phyloP scores from a whole-genome alignment of 37 sponge, comb jelly and placozoan genomes.

The Aplysina aerophoba region DNA sequence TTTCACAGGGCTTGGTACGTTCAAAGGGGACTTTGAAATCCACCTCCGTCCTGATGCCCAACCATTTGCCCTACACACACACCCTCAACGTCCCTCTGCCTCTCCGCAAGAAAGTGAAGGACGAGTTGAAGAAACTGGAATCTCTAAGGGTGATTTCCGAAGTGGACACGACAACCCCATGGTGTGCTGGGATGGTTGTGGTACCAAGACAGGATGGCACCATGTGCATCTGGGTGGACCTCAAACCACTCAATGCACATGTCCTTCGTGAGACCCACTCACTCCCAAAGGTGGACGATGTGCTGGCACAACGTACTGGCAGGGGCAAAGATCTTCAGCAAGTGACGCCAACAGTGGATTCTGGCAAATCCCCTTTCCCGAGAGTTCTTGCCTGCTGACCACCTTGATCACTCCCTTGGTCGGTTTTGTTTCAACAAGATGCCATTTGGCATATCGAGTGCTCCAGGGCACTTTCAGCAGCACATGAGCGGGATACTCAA shows the following conservation, averaged over 20 bases:
- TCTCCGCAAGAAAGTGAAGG: constrained; percentile 5
- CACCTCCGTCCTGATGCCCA: background rate
- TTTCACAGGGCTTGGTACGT: constrained; percentile 20
- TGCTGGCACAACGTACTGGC: background rate
- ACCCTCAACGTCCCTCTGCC: constrained; percentile 5
- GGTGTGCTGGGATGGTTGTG: no score
- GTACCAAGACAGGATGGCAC: no score
- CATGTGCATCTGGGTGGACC: no score
- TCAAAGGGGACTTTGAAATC: constrained; percentile 9
- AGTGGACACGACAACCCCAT: no score
- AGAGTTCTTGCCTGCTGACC: constrained; percentile 27
- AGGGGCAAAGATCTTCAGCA: no score
- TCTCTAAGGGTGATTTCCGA: no score
- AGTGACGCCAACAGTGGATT: constrained; percentile 11
- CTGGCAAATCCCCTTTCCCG: constrained; percentile 36
- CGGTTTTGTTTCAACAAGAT: constrained; percentile 19
- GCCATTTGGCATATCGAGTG: constrained; percentile 43
- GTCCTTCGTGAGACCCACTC: no score
- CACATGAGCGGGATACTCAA: constrained; percentile 33
- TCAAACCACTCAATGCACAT: no score
- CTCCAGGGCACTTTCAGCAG: constrained; percentile 40
- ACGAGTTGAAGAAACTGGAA: no score
- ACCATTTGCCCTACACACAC: no score
- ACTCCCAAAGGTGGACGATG: constrained; percentile 27
- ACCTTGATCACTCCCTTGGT: constrained; percentile 40